Conservation (phyloP, 2,888 invertebrate genomes). For the Spisula solida region DNA sequence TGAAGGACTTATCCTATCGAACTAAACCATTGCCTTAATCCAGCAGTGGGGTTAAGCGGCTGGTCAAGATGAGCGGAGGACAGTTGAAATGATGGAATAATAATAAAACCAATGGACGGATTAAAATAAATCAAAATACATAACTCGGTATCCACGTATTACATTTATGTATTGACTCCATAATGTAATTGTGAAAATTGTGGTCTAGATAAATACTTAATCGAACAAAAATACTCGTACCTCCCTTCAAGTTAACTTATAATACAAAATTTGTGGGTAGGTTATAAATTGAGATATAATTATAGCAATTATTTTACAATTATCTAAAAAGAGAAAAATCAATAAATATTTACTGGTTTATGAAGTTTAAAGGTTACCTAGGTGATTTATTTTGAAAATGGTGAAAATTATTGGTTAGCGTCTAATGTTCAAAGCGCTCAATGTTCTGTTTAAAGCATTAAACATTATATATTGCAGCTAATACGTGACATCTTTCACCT, state of each 20-base stretch:
- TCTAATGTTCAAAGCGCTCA: not conserved
- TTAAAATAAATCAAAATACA: not conserved
- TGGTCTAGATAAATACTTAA: not conserved
- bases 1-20: not conserved
- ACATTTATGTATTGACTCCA: not conserved
- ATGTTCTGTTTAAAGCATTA: not conserved
- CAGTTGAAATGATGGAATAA: conserved; percentile 21
- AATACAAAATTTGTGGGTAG: not conserved
- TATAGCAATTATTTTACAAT: not conserved
- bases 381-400: not conserved
- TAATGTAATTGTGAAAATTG: too few relatives aligned
- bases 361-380: conserved; percentile 5
- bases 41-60: conserved; percentile 30
- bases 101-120: not conserved
- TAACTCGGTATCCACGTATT: conserved; percentile 5
- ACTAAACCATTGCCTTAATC: conserved; percentile 26
- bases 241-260: not conserved
- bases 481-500: not conserved
- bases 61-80: conserved; percentile 38
- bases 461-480: not conserved
- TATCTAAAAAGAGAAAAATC: conserved; percentile 1
- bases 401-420: not conserved
- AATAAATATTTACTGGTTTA: conserved; percentile 2
- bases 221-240: not conserved
- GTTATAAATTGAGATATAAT: conserved; percentile 20